Percentiles rank a stretch among this genome's conserved stretches.
These are phyloP conservation scores for Daboia siamensis DNA, from an alignment of 2,113 vertebrate genomes.

Conservation along the genomic window DNA sequence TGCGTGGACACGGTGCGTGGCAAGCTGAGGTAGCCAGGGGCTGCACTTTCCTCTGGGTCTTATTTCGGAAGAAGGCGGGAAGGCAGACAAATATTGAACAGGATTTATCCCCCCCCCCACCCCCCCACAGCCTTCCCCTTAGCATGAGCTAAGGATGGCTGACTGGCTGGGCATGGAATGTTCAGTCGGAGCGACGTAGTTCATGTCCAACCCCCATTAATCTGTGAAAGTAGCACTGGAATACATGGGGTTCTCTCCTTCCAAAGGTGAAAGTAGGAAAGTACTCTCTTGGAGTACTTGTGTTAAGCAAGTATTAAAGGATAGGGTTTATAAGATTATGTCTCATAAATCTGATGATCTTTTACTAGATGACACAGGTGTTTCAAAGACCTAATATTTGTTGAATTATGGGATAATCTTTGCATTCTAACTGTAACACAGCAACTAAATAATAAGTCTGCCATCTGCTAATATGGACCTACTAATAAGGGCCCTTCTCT, in stretches of 20 bases:
- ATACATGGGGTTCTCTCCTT: background rate
- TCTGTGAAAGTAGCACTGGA: background rate
- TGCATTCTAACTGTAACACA: background rate
- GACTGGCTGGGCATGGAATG: background rate
- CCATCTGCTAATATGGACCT: background rate
- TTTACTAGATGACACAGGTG: background rate
- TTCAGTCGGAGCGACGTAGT: background rate
- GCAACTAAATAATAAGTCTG: background rate
- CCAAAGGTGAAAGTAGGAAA: background rate
- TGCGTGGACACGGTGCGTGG: background rate
- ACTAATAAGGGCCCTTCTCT: background rate
- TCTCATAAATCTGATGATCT: background rate
- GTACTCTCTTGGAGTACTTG: background rate
- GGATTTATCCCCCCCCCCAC: background rate
- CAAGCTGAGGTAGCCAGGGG: background rate
- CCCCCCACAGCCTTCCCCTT: background rate
- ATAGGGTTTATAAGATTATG: background rate
- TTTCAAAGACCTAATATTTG: background rate
- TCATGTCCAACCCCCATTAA: background rate
- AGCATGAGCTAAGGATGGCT: background rate
- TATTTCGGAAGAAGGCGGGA: background rate
- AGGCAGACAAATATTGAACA: background rate
- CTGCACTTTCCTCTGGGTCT: background rate
- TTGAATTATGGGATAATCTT: background rate
- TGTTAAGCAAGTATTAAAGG: background rate